Base-by-base conservation (phyloP, 2,888 invertebrate genomes). In the Syrphus vitripennis region DNA sequence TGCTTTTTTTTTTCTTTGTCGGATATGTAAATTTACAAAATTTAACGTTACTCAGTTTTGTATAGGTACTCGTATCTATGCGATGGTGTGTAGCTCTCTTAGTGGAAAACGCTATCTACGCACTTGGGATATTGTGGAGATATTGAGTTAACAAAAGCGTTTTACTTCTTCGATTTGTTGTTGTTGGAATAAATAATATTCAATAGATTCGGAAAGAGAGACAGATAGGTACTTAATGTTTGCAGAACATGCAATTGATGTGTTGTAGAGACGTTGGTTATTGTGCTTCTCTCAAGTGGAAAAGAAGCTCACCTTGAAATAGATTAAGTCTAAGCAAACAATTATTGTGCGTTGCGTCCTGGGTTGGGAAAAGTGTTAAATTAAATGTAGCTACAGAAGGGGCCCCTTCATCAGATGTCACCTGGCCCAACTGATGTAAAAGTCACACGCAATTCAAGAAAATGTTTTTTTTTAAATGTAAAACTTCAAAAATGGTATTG, bases 211-310 rank as follows among this genome's bases (percentile, higher is more conserved):
- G 10, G 55, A 48, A 45, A 29, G 45, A 63, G 12, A 61, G 14
- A 10, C 12, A 21, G 10, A 59, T 19, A 48, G 45, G 26, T 72
- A 50, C 10, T 79, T 79, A 83, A 83, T 79, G 83, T 70, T 70
- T 65, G 63, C 34, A n/a, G 24, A 83, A 70, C 83, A 83, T 79
- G 83, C 83, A 79, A 83, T 65, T 57, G 70, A 9, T 14, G 24
- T 50, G 63, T 10, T 19, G 42, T 24, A n/a, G n/a, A n/a, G n/a
- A n/a, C 21, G 31, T 16, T 31, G 29, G 31, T 45, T 70, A 19
- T 37, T 40, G 48, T 48, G 37, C n/a, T 24, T 50, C 59, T 67
- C 34, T 50, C 34, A 34, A 24, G 21, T 67, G 21, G 70, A 61
- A n/a, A n/a, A 70, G 34, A 48, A 42, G 70, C 24, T 78, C 70